Conservation (phyloP, 2,888 invertebrate species). For the Lasiommata megera region DNA sequence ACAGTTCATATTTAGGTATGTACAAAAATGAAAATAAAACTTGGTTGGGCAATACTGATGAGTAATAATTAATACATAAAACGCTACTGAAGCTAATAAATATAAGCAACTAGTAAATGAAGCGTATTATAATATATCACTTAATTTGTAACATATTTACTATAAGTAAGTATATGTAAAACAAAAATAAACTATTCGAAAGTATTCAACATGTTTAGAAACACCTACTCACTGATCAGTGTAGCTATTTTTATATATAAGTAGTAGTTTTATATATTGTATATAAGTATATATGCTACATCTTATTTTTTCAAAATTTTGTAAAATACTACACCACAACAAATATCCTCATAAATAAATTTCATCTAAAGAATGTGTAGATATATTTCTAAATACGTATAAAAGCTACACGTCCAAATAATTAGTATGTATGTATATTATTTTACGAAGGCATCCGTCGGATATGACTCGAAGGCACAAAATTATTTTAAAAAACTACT, state of each 20-base stretch:
- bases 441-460: conserved; percentile 70
- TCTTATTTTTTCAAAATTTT: conserved; percentile 18
- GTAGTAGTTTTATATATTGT: too few relatives aligned
- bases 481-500: conserved; percentile 49
- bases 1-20: conserved; percentile 12
- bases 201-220: conserved; percentile 68
- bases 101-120: conserved; percentile 42
- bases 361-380: conserved; percentile 49
- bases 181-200: conserved; percentile 77
- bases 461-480: conserved; percentile 79
- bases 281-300: conserved; percentile 5
- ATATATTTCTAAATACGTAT: conserved; percentile 61
- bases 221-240: conserved; percentile 15
- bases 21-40: conserved; percentile 18
- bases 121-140: conserved; percentile 53
- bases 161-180: conserved; percentile 56
- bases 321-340: conserved; percentile 38
- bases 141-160: conserved; percentile 52
- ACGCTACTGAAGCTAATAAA: conserved; percentile 39
- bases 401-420: conserved; percentile 64
- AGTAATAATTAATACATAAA: conserved; percentile 34
- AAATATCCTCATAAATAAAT: conserved; percentile 49
- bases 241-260: conserved; percentile 16
- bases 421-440: conserved; percentile 16
- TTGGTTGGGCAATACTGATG: conserved; percentile 29